Conservation (phyloP, 2,888 invertebrate genomes). For the Nephrotoma appendiculata region DNA sequence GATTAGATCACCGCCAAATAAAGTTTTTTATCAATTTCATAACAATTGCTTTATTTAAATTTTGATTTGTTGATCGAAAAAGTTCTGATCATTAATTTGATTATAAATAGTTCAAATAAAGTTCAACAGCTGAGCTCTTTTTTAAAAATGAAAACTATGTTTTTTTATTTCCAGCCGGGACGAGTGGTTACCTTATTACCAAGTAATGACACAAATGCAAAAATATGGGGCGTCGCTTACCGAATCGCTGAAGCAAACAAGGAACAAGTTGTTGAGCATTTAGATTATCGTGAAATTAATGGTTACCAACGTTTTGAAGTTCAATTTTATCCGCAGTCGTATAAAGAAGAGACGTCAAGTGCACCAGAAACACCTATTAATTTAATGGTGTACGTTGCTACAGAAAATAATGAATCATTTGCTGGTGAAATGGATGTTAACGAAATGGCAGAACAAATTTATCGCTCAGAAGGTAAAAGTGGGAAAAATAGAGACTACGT, state of each 20-base stretch:
- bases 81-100: too few relatives aligned
- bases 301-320: constrained; percentile 66
- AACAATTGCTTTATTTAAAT: too few relatives aligned
- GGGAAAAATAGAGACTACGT: constrained; percentile 88
- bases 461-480: constrained; percentile 61
- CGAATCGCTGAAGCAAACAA: constrained; percentile 58
- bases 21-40: too few relatives aligned
- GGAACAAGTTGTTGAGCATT: constrained; percentile 55
- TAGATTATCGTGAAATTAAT: constrained; percentile 86
- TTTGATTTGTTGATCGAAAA: too few relatives aligned
- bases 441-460: constrained; percentile 67
- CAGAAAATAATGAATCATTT: constrained; percentile 65
- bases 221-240: constrained; percentile 88
- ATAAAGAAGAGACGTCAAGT: constrained; percentile 36
- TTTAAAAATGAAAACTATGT: neutral
- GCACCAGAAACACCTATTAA: constrained; percentile 12
- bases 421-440: constrained; percentile 48
- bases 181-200: constrained; percentile 75
- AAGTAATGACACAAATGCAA: constrained; percentile 38
- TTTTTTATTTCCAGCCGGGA: constrained; percentile 52
- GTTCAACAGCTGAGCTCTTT: too few relatives aligned
- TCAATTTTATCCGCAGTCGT: constrained; percentile 49
- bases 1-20: too few relatives aligned
- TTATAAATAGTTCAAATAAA: too few relatives aligned
- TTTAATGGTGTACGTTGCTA: constrained; percentile 63